Evolutionary conservation across 1,140 invertebrate genomes (phyloP).

Genomic region (Dendroctonus valens): DNA sequence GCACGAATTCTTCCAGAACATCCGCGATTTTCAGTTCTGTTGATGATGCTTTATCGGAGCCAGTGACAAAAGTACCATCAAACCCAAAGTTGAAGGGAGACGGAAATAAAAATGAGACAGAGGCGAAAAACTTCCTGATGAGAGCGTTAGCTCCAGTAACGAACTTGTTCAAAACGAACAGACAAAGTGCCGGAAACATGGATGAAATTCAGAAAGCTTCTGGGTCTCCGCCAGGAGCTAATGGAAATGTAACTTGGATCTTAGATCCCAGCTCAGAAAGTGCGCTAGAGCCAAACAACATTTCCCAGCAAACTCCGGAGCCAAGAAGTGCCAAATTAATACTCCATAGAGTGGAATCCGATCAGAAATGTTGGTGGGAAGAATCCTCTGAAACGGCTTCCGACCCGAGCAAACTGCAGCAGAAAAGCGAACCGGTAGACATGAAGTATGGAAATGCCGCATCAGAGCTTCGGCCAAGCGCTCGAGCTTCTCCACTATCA

Average conservation of each 20-base stretch:
- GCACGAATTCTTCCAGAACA: constrained; percentile 51
- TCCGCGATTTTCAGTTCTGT: constrained; percentile 53
- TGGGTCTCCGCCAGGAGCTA: background rate
- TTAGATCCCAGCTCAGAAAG: constrained; percentile 33
- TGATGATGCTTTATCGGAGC: constrained; percentile 60
- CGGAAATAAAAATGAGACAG: constrained; percentile 57
- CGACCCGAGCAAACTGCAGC: constrained; percentile 22
- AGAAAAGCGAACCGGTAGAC: constrained; percentile 22
- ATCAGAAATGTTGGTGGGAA: constrained; percentile 11
- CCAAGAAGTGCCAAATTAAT: constrained; percentile 29
- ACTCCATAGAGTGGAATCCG: constrained; percentile 25
- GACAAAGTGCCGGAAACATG: constrained; percentile 18
- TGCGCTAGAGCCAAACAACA: background rate
- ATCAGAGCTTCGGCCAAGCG: background rate
- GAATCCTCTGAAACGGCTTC: constrained; percentile 11
- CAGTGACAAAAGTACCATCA: constrained; percentile 55
- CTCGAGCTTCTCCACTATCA: background rate
- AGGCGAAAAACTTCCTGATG: constrained; percentile 70
- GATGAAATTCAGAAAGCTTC: background rate
- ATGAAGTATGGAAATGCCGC: constrained; percentile 21
- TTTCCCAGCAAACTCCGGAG: constrained; percentile 1
- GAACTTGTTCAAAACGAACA: constrained; percentile 62
- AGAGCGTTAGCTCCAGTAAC: constrained; percentile 67
- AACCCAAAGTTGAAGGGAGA: constrained; percentile 53
- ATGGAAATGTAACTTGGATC: constrained; percentile 40